Evolutionary conservation across 2,113 vertebrate genomes (phyloP).

Genomic region (Galemys pyrenaicus): DNA sequence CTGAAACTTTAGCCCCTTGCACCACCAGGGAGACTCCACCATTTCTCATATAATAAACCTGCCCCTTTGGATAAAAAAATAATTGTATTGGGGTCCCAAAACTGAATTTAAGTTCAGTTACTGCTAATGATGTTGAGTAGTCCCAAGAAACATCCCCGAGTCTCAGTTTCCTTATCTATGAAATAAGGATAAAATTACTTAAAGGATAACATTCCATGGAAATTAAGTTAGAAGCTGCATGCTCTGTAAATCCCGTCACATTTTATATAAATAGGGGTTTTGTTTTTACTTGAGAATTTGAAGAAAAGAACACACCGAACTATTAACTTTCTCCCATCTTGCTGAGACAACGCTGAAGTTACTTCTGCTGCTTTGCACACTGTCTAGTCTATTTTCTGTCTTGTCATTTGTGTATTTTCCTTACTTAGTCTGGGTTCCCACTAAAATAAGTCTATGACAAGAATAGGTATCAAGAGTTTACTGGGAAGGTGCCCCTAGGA

Average conservation of each 20-base stretch:
- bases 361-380: background rate
- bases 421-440: background rate
- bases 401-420: background rate
- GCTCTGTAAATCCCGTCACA: background rate
- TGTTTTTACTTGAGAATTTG: background rate
- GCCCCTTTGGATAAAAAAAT: no score
- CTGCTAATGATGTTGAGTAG: background rate
- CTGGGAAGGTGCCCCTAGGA: background rate
- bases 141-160: background rate
- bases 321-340: background rate
- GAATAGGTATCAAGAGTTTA: background rate
- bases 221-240: conserved; percentile 2
- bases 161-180: background rate
- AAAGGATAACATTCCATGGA: background rate
- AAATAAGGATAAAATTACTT: background rate
- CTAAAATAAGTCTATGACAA: background rate
- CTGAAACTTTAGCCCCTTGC: no score
- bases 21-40: no score
- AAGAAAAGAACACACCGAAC: background rate
- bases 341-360: background rate
- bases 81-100: background rate
- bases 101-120: background rate
- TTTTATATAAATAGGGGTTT: background rate
- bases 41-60: no score
- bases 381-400: background rate